Base-by-base conservation (phyloP, 2,888 invertebrate genomes). In the Hipparchia sbordonii region DNA sequence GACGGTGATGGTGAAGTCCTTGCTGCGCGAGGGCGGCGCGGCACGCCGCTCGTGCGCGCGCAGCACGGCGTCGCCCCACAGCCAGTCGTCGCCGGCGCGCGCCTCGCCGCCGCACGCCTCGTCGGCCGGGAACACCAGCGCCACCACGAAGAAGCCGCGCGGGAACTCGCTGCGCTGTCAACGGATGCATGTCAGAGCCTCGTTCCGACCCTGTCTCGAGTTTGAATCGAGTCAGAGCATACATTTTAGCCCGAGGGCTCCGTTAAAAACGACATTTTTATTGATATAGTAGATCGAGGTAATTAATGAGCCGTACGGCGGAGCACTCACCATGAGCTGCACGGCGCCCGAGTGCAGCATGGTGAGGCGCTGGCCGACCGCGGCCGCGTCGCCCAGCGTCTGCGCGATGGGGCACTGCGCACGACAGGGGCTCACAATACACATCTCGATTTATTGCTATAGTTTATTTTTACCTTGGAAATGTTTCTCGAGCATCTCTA, bases 381-480 rank as follows among this genome's bases (percentile, higher is more conserved):
- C 76, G 56, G 13, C 72, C 76, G 76, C 77, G 12, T 84, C 85
- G 2, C 77, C 76, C 73, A 82, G 57, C 13, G 87, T 85, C 79
- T 92, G 87, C 70, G 83, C 81, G 70, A 92, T 86, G 1, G 93
- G 93, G 73, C 93, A 93, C 93, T 93, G 87, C 0, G 13, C n/a
- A 56, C 13, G 2, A 13, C n/a, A n/a, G 7, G 7, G 13, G n/a
- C 6, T 56, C 39, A 39, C 3, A 5, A 5, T 52, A 23, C 23
- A 23, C 23, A 23, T 23, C 23, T 23, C 23, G 23, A 23, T 52
- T 12, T 52, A 52, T 4, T 52, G 12, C n/a, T 54, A 39, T 39
- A 39, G 39, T 39, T 39, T 4, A 39, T 0, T 2, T 39, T 39
- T 4, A 39, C 1, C 1, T 39, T 39, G 39, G 39, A 39, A 39